Percentiles rank a stretch among this genome's conserved stretches.
Conservation (phyloP, 1,140 invertebrate species). For the Hetaerina americana region DNA sequence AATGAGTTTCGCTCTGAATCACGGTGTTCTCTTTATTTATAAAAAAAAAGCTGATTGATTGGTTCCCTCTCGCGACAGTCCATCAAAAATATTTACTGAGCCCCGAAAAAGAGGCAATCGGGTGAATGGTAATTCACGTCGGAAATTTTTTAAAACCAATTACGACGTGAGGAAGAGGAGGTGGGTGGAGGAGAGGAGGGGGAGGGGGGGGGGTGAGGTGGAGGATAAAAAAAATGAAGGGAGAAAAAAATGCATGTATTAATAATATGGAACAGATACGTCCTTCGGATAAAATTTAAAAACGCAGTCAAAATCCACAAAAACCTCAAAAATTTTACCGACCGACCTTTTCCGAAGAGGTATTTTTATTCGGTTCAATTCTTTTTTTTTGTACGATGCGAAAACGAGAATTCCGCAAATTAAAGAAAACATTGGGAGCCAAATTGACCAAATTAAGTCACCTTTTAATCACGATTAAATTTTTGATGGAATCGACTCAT, state of each 20-base stretch:
- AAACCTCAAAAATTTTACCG: not conserved
- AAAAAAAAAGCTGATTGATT: not conserved
- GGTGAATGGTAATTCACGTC: not conserved
- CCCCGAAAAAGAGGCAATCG: not conserved
- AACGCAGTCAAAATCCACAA: not conserved
- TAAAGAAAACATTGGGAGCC: not conserved
- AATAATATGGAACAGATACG: no score
- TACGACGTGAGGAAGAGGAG: no score
- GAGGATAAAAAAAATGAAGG: not conserved
- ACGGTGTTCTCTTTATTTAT: no score
- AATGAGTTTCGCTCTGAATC: no score
- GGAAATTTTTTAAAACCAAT: not conserved
- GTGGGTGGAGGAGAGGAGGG: no score
- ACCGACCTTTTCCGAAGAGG: not conserved
- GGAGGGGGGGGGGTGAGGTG: no score
- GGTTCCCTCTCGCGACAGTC: not conserved
- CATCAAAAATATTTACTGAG: not conserved
- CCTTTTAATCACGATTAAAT: no score
- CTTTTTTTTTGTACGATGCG: no score
- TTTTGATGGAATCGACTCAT: no score
- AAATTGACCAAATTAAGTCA: not conserved
- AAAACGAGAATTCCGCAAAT: no score
- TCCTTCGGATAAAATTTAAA: not conserved
- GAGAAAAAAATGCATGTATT: no score
- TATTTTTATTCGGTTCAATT: not conserved